A percentile compares a stretch with the other conserved stretches of the same genome.
These are phyloP conservation scores for Tricholaema leucomelas DNA, from an alignment of 2,113 vertebrate genomes.

Conservation along the genomic window DNA sequence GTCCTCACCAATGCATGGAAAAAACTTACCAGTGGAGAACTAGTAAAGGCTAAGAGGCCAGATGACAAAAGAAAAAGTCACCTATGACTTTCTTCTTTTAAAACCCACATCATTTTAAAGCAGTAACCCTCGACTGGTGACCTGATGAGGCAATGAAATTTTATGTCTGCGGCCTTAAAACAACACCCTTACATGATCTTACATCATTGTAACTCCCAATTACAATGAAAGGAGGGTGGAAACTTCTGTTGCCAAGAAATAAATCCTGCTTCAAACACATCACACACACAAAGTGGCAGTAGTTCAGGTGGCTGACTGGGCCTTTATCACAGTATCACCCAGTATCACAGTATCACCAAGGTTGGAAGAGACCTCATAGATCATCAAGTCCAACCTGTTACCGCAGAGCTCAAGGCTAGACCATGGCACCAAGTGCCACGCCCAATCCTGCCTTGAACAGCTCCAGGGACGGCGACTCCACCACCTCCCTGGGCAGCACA, in stretches of 20 bases:
- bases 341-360: too few species aligned
- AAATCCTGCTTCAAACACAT: background rate
- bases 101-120: slow-evolving; percentile 11
- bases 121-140: background rate
- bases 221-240: background rate
- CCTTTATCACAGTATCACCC: too few species aligned
- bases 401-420: too few species aligned
- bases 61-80: background rate
- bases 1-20: background rate
- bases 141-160: background rate
- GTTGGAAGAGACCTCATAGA: too few species aligned
- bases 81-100: background rate
- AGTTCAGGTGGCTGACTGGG: background rate
- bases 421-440: too few species aligned
- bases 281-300: background rate
- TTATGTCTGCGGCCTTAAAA: slow-evolving; percentile 3
- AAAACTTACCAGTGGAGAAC: slow-evolving; percentile 13
- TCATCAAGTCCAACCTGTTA: too few species aligned
- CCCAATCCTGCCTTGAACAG: too few species aligned
- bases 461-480: too few species aligned
- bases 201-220: slow-evolving; percentile 11
- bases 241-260: slow-evolving; percentile 16
- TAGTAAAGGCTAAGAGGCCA: slow-evolving; percentile 21
- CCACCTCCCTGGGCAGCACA: too few species aligned
- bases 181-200: background rate